Conservation (phyloP, 2,113 vertebrate genomes). For the Petromus typicus region DNA sequence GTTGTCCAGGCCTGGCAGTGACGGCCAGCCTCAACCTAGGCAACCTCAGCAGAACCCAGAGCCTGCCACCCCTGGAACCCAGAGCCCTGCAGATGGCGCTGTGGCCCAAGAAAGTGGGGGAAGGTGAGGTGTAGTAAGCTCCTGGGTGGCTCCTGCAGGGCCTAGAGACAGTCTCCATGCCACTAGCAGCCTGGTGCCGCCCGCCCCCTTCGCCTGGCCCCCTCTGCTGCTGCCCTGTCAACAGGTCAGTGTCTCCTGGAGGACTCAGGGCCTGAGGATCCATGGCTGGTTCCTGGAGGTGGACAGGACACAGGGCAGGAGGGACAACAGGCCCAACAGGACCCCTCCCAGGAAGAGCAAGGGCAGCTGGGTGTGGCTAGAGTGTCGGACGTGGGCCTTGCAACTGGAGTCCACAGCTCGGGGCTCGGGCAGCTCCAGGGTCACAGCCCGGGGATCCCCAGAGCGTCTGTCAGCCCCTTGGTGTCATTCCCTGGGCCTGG, state of each 20-base stretch:
- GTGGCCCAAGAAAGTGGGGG: neutral
- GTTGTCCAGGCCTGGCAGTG: neutral
- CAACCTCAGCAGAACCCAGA: neutral
- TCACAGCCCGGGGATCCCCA: no score
- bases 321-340: neutral
- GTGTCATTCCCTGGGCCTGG: fast-evolving
- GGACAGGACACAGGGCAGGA: neutral
- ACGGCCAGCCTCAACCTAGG: neutral
- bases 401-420: neutral
- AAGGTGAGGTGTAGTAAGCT: no score
- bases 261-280: neutral
- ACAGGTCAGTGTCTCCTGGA: neutral
- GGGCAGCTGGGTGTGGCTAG: neutral
- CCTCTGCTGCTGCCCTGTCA: neutral
- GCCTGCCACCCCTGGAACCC: neutral
- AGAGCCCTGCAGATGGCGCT: neutral
- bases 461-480: neutral
- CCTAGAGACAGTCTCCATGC: neutral
- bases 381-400: neutral
- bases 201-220: neutral
- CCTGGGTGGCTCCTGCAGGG: neutral
- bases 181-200: no score
- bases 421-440: no score
- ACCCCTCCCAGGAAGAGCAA: neutral
- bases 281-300: fast-evolving